Percentiles rank a stretch among this genome's conserved stretches.
Evolutionary conservation across 92 coral and sea anemone genomes (phyloP).

Genomic region (Palythoa caribaeorum): DNA sequence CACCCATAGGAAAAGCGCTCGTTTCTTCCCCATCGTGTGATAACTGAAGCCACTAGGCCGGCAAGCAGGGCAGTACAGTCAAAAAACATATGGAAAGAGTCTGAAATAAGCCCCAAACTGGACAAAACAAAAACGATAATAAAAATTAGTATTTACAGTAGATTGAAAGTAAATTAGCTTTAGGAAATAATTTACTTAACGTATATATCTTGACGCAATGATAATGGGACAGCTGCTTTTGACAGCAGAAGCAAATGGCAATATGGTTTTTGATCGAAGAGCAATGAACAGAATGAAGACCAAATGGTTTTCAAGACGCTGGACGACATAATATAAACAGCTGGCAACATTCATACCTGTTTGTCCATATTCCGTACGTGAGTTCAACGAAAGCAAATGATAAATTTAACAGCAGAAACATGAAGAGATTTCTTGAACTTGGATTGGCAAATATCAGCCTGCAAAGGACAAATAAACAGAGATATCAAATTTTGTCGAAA

Average conservation of each 20-base stretch:
- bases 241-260: not conserved
- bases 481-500: not conserved
- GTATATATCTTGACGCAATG: not conserved
- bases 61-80: constrained; percentile 99
- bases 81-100: constrained; percentile 99
- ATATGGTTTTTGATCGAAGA: not conserved
- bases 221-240: not conserved
- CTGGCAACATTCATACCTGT: constrained; percentile 73
- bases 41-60: constrained; percentile 97
- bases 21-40: constrained; percentile 94
- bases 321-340: not conserved
- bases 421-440: constrained; percentile 92
- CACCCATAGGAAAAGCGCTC: constrained; percentile 98
- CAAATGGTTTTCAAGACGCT: not conserved
- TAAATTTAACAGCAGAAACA: constrained; percentile 83
- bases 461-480: not conserved
- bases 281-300: not conserved
- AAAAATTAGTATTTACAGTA: not conserved
- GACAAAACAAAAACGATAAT: constrained; percentile 33
- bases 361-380: constrained; percentile 97
- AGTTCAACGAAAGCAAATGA: constrained; percentile 97
- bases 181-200: too few species aligned
- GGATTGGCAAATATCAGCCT: constrained; percentile 86
- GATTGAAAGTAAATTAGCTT: not conserved
- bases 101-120: constrained; percentile 97